A percentile compares a stretch with the other conserved stretches of the same genome.
These are phyloP conservation scores for Andrena hattorfiana DNA, from an alignment of 2,888 invertebrate species.

Conservation along the genomic window DNA sequence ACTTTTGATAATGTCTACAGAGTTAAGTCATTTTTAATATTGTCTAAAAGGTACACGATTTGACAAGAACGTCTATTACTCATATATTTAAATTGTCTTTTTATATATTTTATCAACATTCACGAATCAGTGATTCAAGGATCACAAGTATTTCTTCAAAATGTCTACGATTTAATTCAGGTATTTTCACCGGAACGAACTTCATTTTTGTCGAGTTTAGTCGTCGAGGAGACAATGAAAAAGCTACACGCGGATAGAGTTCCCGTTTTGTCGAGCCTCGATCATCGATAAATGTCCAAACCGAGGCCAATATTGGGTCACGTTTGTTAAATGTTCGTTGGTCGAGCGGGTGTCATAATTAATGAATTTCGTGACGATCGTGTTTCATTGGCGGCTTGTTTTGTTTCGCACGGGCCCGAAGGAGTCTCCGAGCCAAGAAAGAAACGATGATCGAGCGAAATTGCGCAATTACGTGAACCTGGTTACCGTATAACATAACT, in stretches of 20 bases:
- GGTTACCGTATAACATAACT: neutral
- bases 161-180: too few relatives aligned
- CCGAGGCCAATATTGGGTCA: conserved; percentile 2
- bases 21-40: too few relatives aligned
- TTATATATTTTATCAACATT: too few relatives aligned
- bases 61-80: neutral
- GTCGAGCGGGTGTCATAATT: conserved; percentile 31
- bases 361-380: conserved; percentile 20
- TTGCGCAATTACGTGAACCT: conserved; percentile 10
- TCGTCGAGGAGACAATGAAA: neutral
- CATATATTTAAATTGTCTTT: neutral
- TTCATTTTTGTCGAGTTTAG: neutral
- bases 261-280: neutral
- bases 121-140: too few relatives aligned
- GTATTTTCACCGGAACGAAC: neutral
- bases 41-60: neutral
- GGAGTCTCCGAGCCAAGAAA: conserved; percentile 17
- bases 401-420: neutral
- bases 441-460: conserved; percentile 26
- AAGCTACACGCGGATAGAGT: too few relatives aligned
- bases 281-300: conserved; percentile 1
- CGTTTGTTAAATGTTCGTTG: conserved; percentile 2
- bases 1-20: too few relatives aligned
- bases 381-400: neutral
- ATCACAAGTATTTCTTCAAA: too few relatives aligned